Conservation (phyloP, 2,888 invertebrate genomes). For the Perdita meconis region DNA sequence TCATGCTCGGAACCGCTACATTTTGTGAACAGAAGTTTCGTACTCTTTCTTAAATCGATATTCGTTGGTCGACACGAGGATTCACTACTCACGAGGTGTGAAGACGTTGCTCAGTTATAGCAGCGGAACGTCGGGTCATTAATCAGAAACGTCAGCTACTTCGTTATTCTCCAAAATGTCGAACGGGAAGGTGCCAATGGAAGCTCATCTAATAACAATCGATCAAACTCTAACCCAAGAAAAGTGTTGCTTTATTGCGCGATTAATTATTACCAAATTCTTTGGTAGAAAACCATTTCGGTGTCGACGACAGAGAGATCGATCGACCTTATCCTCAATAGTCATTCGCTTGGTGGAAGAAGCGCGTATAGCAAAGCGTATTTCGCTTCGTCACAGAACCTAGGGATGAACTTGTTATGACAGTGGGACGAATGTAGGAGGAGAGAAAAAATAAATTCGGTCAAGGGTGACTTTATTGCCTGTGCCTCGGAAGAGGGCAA, state of each 20-base stretch:
- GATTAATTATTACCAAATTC: conserved; percentile 16
- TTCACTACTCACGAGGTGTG: conserved; percentile 16
- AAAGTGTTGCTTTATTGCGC: conserved; percentile 11
- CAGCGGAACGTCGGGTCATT: conserved; percentile 18
- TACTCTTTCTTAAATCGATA: neutral
- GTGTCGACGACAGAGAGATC: neutral
- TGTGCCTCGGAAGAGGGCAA: neutral
- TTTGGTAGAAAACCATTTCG: neutral
- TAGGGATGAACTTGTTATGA: conserved; percentile 32
- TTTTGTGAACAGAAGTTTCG: conserved; percentile 1
- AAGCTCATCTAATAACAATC: conserved; percentile 15
- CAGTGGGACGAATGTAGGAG: neutral
- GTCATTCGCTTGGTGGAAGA: neutral
- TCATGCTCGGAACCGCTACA: no score
- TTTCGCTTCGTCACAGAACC: neutral
- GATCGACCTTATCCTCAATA: neutral
- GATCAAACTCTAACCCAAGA: conserved; percentile 15
- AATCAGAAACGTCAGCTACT: conserved; percentile 35
- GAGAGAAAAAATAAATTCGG: conserved; percentile 15
- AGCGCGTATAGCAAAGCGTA: neutral
- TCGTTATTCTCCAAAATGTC: conserved; percentile 33
- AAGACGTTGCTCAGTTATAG: conserved; percentile 1
- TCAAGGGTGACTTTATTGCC: conserved; percentile 52
- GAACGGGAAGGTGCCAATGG: conserved; percentile 3
- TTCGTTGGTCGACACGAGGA: neutral